Conservation (phyloP, 2,797 vertebrate genomes). For the Gastrophryne carolinensis region DNA sequence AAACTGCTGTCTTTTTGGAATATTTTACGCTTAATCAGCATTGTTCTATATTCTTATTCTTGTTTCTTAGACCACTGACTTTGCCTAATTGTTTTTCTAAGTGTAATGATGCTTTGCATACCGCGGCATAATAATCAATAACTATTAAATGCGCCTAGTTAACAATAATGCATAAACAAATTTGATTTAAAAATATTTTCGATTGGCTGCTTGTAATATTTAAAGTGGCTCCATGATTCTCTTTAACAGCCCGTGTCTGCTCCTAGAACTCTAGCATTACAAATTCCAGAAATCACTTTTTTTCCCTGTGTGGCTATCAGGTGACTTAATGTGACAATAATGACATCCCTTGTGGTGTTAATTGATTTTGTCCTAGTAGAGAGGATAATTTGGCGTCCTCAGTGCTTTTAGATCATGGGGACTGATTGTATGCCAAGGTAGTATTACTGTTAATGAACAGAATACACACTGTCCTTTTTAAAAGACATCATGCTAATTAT, state of each 20-base stretch:
- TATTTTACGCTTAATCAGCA: neutral
- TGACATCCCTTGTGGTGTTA: constrained; percentile 81
- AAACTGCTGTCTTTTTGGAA: neutral
- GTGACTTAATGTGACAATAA: constrained; percentile 83
- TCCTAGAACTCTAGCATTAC: constrained; percentile 61
- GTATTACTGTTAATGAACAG: constrained; percentile 79
- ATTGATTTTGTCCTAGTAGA: constrained; percentile 81
- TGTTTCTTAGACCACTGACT: neutral
- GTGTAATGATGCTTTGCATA: neutral
- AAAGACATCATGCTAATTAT: constrained; percentile 74
- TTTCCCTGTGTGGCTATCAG: constrained; percentile 74
- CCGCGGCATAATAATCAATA: neutral
- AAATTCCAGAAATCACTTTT: constrained; percentile 77
- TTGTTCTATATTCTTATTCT: neutral
- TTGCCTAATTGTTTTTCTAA: neutral
- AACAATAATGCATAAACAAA: neutral
- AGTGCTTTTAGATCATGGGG: constrained; percentile 67
- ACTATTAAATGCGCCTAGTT: neutral
- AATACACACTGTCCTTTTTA: constrained; percentile 74
- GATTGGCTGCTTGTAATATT: constrained; percentile 33
- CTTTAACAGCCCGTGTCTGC: constrained; percentile 50
- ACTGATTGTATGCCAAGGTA: constrained; percentile 73
- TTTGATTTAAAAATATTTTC: constrained; percentile 1
- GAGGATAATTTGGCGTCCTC: constrained; percentile 73
- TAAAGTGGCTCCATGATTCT: constrained; percentile 37